Evolutionary conservation across 1,140 invertebrate genomes (phyloP).

Genomic region (Heliconius melpomene): DNA sequence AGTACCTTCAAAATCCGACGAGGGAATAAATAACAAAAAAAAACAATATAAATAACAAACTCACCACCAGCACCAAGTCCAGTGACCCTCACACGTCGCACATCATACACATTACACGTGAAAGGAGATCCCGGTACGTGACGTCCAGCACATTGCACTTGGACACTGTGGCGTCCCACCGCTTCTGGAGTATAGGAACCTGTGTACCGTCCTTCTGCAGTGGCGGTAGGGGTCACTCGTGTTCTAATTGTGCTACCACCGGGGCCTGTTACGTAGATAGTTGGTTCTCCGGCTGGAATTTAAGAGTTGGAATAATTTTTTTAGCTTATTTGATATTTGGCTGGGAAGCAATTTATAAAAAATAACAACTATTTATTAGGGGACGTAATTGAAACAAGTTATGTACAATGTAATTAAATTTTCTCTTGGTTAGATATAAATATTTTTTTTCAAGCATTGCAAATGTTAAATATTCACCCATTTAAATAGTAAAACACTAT

Average conservation of each 20-base stretch:
- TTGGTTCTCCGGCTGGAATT: conserved; percentile 81
- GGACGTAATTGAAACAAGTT: no score
- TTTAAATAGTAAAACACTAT: no score
- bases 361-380: no score
- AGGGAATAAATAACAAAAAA: no score
- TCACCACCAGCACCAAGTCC: conserved; percentile 83
- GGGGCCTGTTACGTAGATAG: conserved; percentile 89
- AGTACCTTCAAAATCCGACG: no score
- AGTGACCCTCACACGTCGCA: conserved; percentile 90
- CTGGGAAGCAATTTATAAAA: no score
- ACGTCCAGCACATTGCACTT: conserved; percentile 90
- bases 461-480: no score
- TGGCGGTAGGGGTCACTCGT: conserved; percentile 82
- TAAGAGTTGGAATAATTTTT: not conserved
- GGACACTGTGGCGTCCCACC: conserved; percentile 92
- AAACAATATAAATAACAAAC: no score
- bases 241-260: conserved; percentile 88
- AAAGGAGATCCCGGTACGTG: conserved; percentile 95
- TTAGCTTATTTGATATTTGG: not conserved
- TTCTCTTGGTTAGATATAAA: not conserved
- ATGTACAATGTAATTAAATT: not conserved
- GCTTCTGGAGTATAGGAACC: conserved; percentile 91
- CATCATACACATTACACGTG: conserved; percentile 95
- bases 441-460: not conserved
- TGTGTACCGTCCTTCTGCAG: conserved; percentile 84